phyloP scores from a whole-genome alignment of 2,113 vertebrate species.

The Polypterus bichir region DNA sequence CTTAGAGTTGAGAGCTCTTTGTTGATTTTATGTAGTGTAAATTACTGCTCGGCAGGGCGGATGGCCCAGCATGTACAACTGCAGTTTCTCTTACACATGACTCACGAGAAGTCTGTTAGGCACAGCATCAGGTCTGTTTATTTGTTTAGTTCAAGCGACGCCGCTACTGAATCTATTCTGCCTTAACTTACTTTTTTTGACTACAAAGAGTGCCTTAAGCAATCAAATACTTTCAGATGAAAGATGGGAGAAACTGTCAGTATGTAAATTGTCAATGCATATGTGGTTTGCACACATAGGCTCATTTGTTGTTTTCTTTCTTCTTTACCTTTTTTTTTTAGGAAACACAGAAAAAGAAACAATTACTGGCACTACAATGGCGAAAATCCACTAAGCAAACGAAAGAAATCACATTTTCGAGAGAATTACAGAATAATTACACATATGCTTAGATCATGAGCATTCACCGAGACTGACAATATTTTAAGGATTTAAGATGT shows the following conservation, averaged over 20 bases:
- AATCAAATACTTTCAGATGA: slow-evolving; percentile 29
- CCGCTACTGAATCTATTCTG: slow-evolving; percentile 39
- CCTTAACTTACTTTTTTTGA: slow-evolving; percentile 57
- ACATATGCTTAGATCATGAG: slow-evolving; percentile 82
- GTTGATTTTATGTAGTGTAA: no score
- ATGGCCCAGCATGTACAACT: slow-evolving; percentile 19
- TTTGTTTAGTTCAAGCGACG: slow-evolving; percentile 34
- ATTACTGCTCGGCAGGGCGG: slow-evolving; percentile 21
- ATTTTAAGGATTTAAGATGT: slow-evolving; percentile 92
- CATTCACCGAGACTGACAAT: slow-evolving; percentile 79
- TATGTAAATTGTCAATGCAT: slow-evolving; percentile 50
- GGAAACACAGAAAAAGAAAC: slow-evolving; percentile 67
- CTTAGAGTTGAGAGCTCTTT: no score
- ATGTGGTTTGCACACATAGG: slow-evolving; percentile 51
- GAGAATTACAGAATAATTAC: slow-evolving; percentile 86
- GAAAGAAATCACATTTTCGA: slow-evolving; percentile 76
- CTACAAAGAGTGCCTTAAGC: slow-evolving; percentile 40
- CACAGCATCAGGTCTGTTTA: slow-evolving; percentile 24
- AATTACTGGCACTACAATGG: slow-evolving; percentile 70
- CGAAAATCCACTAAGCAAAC: slow-evolving; percentile 57
- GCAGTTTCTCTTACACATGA: slow-evolving; percentile 40
- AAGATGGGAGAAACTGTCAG: slow-evolving; percentile 27
- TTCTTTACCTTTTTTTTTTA: slow-evolving; percentile 57
- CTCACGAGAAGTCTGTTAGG: slow-evolving; percentile 39
- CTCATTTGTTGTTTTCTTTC: slow-evolving; percentile 60